These are phyloP conservation scores for Echinometra lucunter DNA, from an alignment of 53 echinoderm and acorn worm species.

Conservation along the genomic window DNA sequence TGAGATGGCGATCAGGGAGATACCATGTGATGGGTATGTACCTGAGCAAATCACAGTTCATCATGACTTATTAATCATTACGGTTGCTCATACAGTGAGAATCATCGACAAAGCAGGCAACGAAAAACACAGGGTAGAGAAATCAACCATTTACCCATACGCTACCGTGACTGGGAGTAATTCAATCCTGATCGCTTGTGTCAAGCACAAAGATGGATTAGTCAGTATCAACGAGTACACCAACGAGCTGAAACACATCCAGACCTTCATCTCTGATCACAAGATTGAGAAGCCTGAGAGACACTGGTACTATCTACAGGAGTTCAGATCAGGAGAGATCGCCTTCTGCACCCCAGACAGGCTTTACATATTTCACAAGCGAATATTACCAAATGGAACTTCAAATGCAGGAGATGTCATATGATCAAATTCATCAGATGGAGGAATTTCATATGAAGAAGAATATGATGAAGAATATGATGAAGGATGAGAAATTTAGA, in stretches of 20 bases:
- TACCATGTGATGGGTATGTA: background rate
- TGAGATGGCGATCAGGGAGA: too few relatives aligned
- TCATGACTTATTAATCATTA: background rate
- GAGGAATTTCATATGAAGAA: too few relatives aligned
- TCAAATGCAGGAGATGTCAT: too few relatives aligned
- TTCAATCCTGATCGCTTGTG: background rate
- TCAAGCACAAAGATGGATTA: background rate
- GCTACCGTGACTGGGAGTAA: background rate
- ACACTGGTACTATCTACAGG: background rate
- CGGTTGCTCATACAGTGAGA: background rate
- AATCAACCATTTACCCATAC: background rate
- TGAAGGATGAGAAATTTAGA: too few relatives aligned
- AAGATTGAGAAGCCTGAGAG: too few relatives aligned
- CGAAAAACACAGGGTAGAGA: background rate
- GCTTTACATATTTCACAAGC: constrained; percentile 12
- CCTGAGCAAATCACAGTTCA: background rate
- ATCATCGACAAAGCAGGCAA: background rate
- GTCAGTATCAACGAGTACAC: constrained; percentile 36
- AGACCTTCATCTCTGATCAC: background rate
- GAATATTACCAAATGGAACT: too few relatives aligned
- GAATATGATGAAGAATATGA: too few relatives aligned
- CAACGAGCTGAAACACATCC: background rate
- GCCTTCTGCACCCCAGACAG: constrained; percentile 22
- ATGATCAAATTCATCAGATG: too few relatives aligned
- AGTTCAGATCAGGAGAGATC: constrained; percentile 21